Base-by-base conservation (phyloP, 2,797 vertebrate genomes). In the Scarus forsteni region DNA sequence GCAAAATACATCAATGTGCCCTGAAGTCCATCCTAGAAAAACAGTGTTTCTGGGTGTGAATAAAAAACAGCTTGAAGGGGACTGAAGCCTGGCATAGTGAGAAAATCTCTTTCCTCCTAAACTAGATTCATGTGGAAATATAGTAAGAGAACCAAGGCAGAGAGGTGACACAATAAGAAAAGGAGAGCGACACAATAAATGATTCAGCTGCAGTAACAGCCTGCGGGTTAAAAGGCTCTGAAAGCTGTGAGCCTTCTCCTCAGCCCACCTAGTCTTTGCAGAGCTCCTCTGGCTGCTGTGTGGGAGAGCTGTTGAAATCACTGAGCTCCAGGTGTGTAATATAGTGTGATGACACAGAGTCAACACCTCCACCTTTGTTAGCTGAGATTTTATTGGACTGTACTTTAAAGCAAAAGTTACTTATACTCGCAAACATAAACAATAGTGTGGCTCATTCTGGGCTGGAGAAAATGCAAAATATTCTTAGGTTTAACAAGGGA, bases 121-220 rank as follows among this genome's bases (percentile, higher is more conserved):
- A 27, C 27, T 27, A 13, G 9, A 8, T 1, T 14, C 9, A 2
- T 13, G 43, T 27, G 35, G 46, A 53, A 0, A 0, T 5, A 13
- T 8, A 38, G 8, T 3, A 3, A 12, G 48, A 11, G 43, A 35
- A 10, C 38, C 7, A 10, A 42, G n/a, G 4, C 3, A 3, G 27
- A 18, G 46, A 42, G 13, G 27, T 7, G 64, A 60, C 53, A 50
- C 55, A 34, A 12, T 27, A 43, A 40, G 45, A 19, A 5, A 15
- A 15, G 6, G 15, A 48, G 59, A 58, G 38, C 7, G 59, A 73
- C 55, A 19, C 35, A 36, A 49, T 34, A 61, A 55, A 67, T 61
- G 64, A 74, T 50, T 71, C 52, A 58, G 58, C 63, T 10, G 63
- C 63, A 62, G 58, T 76, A 67, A 18, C 27, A 60, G 67, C 39